A percentile compares a stretch with the other conserved stretches of the same genome.
Evolutionary conservation across 2,888 invertebrate genomes (phyloP).

Genomic region (Meteorus cinctellus): DNA sequence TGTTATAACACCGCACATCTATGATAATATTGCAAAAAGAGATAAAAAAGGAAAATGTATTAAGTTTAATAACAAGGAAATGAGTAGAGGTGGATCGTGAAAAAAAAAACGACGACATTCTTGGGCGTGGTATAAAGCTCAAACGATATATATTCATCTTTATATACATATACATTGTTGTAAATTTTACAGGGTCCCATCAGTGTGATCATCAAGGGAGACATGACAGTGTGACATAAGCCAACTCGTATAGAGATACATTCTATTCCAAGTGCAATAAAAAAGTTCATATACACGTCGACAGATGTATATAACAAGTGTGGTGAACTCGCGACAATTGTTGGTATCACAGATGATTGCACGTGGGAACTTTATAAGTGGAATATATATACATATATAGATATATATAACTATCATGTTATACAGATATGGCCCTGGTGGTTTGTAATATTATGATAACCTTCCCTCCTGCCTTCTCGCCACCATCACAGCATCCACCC

Average conservation of each 20-base stretch:
- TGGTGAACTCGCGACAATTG: conserved; percentile 54
- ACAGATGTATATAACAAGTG: conserved; percentile 6
- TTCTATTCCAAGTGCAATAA: not conserved
- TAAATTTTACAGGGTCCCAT: not conserved
- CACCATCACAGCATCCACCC: conserved; percentile 54
- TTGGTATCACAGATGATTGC: conserved; percentile 64
- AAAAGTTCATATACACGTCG: not conserved
- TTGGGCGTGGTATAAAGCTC: conserved; percentile 53
- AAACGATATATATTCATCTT: conserved; percentile 41
- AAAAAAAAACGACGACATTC: conserved; percentile 39
- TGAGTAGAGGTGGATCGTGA: not conserved
- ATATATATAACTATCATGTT: conserved; percentile 52
- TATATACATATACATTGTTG: not conserved
- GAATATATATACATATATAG: conserved; percentile 39
- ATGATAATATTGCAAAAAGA: not conserved
- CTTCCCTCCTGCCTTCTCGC: conserved; percentile 59
- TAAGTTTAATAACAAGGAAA: not conserved
- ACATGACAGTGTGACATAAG: conserved; percentile 40
- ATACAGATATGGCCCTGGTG: conserved; percentile 70
- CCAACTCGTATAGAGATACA: not conserved
- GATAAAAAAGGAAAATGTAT: conserved; percentile 1
- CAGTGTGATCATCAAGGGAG: not conserved
- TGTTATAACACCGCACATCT: not conserved
- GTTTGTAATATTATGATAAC: conserved; percentile 74
- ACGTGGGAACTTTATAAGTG: conserved; percentile 65